phyloP scores from a whole-genome alignment of 2,113 vertebrate genomes.

The Tursiops truncatus region DNA sequence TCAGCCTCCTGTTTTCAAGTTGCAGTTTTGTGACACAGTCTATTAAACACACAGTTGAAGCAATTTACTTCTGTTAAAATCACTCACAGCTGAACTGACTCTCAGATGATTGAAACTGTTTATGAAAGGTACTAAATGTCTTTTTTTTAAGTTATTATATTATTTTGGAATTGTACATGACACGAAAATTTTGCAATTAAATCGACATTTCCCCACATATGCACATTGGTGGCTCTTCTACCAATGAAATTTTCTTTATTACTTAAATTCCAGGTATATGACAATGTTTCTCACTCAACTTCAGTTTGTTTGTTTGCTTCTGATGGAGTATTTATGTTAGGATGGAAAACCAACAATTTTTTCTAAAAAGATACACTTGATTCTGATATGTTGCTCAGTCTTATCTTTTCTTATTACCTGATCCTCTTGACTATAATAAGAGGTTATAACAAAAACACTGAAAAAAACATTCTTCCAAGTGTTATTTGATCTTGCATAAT shows the following conservation, averaged over 20 bases:
- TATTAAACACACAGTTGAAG: conserved; percentile 31
- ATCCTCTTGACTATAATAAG: background rate
- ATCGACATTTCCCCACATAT: background rate
- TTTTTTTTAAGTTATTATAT: conserved; percentile 11
- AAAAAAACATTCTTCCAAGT: background rate
- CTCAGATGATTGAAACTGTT: background rate
- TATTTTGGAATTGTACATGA: background rate
- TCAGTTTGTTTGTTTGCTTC: background rate
- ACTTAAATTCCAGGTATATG: background rate
- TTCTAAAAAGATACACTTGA: background rate
- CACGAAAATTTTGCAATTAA: background rate
- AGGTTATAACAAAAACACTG: background rate
- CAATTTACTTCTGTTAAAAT: conserved; percentile 53
- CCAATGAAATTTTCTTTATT: background rate
- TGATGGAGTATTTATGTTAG: background rate
- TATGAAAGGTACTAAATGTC: background rate
- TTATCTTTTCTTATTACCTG: background rate
- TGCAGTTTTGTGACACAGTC: conserved; percentile 1
- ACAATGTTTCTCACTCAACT: background rate
- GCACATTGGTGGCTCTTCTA: background rate
- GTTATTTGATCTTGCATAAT: background rate
- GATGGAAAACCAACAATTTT: background rate
- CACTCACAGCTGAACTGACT: conserved; percentile 17
- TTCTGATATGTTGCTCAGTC: background rate
- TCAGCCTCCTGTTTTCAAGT: background rate